These are phyloP conservation scores for Meles meles DNA, from an alignment of 2,113 vertebrate species.

Conservation along the genomic window DNA sequence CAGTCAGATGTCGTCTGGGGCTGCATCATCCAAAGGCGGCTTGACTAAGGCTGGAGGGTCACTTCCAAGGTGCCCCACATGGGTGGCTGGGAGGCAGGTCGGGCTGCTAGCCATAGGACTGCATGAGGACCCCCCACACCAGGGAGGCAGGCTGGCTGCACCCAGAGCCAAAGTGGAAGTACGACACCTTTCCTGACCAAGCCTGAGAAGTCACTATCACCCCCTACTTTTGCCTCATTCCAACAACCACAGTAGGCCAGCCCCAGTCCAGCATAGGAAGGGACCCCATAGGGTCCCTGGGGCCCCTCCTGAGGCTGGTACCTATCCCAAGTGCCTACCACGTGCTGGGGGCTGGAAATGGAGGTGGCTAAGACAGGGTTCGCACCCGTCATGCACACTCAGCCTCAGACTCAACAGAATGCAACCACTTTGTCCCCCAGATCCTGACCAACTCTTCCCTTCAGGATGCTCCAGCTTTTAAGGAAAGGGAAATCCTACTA, in stretches of 20 bases:
- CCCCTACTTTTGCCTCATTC: not conserved
- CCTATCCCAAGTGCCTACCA: not conserved
- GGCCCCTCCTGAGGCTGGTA: not conserved
- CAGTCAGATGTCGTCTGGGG: accelerated
- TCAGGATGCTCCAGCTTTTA: not conserved
- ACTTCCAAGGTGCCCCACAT: not conserved
- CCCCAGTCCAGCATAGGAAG: not conserved
- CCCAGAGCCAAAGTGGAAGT: no score
- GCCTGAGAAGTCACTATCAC: not conserved
- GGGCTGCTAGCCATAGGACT: not conserved
- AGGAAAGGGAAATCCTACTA: not conserved
- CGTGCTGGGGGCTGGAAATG: not conserved
- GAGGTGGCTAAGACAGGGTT: not conserved
- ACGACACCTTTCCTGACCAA: not conserved
- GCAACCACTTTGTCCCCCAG: not conserved
- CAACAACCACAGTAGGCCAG: not conserved
- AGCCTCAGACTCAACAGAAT: not conserved
- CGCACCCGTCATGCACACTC: not conserved
- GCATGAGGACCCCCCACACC: not conserved
- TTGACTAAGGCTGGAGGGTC: not conserved
- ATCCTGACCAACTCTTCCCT: not conserved
- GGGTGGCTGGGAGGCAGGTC: not conserved
- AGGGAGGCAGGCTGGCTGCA: not conserved
- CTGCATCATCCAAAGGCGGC: not conserved
- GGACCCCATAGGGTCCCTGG: not conserved